Percentiles rank a stretch among this genome's conserved stretches.
phyloP scores from a whole-genome alignment of 1,140 invertebrate species.

The Chironomus striatipennis region DNA sequence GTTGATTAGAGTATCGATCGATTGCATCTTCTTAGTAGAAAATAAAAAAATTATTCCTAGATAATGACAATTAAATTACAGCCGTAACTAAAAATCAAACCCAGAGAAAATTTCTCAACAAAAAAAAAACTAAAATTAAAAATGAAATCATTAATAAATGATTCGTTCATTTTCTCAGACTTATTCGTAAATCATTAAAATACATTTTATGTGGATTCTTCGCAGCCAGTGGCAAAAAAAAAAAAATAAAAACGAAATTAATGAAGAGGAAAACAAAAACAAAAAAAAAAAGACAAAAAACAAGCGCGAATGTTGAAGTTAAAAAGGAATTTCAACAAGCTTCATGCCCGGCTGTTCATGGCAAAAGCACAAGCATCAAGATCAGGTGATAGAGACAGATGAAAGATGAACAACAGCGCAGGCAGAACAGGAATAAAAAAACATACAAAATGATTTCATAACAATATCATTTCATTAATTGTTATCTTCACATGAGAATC shows the following conservation, averaged over 20 bases:
- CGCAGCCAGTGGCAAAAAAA: background rate
- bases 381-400: background rate
- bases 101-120: too few species aligned
- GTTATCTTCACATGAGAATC: background rate
- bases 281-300: too few species aligned
- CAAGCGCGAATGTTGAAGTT: background rate
- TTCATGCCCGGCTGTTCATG: background rate
- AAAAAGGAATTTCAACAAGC: background rate
- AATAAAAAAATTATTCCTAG: too few species aligned
- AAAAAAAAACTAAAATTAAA: background rate
- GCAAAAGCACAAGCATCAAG: background rate
- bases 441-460: slow-evolving; percentile 1
- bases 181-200: slow-evolving; percentile 9
- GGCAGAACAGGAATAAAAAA: background rate
- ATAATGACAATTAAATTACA: too few species aligned
- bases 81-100: too few species aligned
- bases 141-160: slow-evolving; percentile 2
- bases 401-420: background rate
- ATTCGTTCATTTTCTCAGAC: slow-evolving; percentile 8
- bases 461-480: slow-evolving; percentile 15
- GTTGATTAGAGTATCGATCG: too few species aligned
- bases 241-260: background rate
- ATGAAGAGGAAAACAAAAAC: background rate
- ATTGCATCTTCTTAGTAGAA: too few species aligned
- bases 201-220: slow-evolving; percentile 2